Evolutionary conservation across 2,113 vertebrate genomes (phyloP), one percentile per base, ranked within the genome.

Genomic region (human (Homo sapiens)): DNA sequence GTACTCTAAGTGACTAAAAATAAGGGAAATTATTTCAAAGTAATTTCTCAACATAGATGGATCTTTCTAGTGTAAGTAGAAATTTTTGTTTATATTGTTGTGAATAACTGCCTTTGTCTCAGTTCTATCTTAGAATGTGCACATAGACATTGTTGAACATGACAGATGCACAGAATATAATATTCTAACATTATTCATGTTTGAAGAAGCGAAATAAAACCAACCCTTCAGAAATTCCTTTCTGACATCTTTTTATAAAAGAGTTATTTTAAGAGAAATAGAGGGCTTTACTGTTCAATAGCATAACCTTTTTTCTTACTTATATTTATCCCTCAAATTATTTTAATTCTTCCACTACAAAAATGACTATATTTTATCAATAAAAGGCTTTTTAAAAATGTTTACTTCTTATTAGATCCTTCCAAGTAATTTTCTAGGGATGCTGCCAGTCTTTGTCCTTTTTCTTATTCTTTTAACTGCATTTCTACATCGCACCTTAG

Each of bases 161-260:
- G 82, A 97, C 97, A 87, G 87, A 96, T 64, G 23, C 52, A 87
- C 3, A 94, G 52, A 32, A 94, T 57, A 38, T 80, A 93, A 93
- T 93, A 66, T 59, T 35, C 43, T 57, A 86, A 75, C 89, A 93
- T 93, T 87, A 90, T 68, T 97, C 70, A 92, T 81, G 50, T 93
- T 91, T 93, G 75, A 97, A 88, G 73, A 86, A 86, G 73, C 48
- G 94, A 94, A 98, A 95, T 66, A 94, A 97, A 97, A 96, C 48
- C 59, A 92, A 40, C 5, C 20, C 48, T 89, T 89, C 45, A 97
- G 89, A 97, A 93, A 97, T 97, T 96, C 83, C 45, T 82, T 95
- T 94, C 84, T 81, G 55, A 35, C 6, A 64, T 96, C 52, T 92
- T 93, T 64, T 89, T 93, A 96, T 66, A 89, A 89, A 16, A 92